These are phyloP conservation scores for Dissostichus mawsoni DNA, from an alignment of 2,113 vertebrate species.

Conservation along the genomic window DNA sequence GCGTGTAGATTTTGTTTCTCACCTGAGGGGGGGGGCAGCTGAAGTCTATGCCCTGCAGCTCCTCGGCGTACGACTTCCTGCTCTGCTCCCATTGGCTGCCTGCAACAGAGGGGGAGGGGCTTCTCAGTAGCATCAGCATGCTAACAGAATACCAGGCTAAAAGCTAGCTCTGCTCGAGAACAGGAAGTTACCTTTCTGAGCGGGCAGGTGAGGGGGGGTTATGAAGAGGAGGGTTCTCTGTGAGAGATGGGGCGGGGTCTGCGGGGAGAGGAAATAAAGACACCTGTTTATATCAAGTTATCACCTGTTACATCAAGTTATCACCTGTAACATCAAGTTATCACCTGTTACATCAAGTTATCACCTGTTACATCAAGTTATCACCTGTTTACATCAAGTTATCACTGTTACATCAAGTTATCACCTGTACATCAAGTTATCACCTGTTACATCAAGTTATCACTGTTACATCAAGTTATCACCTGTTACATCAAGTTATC, in stretches of 20 bases:
- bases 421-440: no score
- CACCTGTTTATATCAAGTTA: no score
- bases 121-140: background rate
- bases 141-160: background rate
- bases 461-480: no score
- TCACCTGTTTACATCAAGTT: no score
- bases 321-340: no score
- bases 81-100: conserved; percentile 45
- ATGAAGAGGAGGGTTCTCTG: conserved; percentile 6
- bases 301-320: no score
- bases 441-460: no score
- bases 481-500: no score
- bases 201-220: background rate
- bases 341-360: no score
- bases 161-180: background rate
- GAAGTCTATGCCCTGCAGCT: conserved; percentile 81
- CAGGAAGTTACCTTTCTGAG: conserved; percentile 27
- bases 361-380: no score
- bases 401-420: no score
- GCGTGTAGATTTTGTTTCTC: background rate
- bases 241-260: background rate
- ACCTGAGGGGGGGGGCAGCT: conserved; percentile 63
- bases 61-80: conserved; percentile 76
- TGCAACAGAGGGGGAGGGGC: conserved; percentile 36
- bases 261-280: background rate